Conservation (phyloP, 2,113 vertebrate species). For the Leptodactylus fuscus region DNA sequence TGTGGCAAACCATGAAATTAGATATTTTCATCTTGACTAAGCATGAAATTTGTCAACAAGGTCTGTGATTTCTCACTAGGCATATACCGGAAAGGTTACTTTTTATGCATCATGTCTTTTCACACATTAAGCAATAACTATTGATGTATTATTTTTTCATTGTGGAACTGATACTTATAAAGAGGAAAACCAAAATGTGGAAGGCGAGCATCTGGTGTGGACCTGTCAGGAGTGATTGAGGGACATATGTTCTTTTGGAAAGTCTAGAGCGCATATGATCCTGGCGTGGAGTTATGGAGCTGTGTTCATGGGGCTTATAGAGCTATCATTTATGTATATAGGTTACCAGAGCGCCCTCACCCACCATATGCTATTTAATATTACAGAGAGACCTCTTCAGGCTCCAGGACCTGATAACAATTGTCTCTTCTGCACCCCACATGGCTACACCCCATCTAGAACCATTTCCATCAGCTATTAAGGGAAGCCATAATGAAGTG, state of each 20-base stretch:
- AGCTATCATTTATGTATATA: too few relatives aligned
- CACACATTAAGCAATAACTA: conserved; percentile 49
- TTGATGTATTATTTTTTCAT: conserved; percentile 60
- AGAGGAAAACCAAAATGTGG: conserved; percentile 55
- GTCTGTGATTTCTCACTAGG: conserved; percentile 45
- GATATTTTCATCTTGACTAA: conserved; percentile 59
- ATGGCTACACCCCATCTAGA: too few relatives aligned
- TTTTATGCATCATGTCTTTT: conserved; percentile 53
- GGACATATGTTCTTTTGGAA: background rate
- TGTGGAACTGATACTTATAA: background rate
- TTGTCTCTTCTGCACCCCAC: too few relatives aligned
- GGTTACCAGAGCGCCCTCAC: too few relatives aligned
- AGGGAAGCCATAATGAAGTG: too few relatives aligned
- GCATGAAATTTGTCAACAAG: conserved; percentile 61
- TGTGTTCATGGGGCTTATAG: background rate
- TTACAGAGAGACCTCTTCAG: too few relatives aligned
- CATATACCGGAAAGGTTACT: conserved; percentile 56
- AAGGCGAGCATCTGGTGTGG: background rate
- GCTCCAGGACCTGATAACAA: too few relatives aligned
- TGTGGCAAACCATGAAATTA: conserved; percentile 60
- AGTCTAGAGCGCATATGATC: background rate
- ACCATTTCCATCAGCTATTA: too few relatives aligned
- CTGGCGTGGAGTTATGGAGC: background rate
- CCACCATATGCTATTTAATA: too few relatives aligned
- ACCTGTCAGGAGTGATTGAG: background rate